Evolutionary conservation across 2,113 vertebrate genomes (phyloP).

Genomic region (Apodemus speciosus): DNA sequence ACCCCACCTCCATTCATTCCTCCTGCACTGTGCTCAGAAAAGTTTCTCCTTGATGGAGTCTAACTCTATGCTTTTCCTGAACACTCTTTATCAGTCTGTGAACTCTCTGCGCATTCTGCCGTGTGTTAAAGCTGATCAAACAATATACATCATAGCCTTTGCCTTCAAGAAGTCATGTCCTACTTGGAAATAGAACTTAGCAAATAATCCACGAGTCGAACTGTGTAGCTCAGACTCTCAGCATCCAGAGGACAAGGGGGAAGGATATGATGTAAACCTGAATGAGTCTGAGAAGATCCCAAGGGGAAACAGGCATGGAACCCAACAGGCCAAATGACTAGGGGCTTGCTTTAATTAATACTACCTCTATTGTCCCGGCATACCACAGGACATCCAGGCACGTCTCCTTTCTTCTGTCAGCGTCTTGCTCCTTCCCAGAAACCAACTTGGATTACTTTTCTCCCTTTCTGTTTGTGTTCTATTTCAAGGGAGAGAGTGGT

Average conservation of each 20-base stretch:
- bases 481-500: constrained; percentile 10
- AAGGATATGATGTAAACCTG: neutral
- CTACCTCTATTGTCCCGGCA: neutral
- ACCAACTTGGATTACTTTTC: constrained; percentile 53
- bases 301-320: neutral
- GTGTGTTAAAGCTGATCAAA: neutral
- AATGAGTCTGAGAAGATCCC: neutral
- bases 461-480: constrained; percentile 68
- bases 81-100: neutral
- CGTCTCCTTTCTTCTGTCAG: neutral
- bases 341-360: neutral
- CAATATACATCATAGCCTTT: neutral
- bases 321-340: neutral
- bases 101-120: neutral
- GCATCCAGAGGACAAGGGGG: neutral
- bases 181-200: neutral
- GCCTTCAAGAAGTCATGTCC: neutral
- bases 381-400: neutral
- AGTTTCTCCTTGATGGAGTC: neutral
- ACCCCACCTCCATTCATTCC: neutral
- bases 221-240: neutral
- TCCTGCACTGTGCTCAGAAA: neutral
- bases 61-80: neutral
- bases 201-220: neutral
- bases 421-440: constrained; percentile 55